Percentiles rank a stretch among this genome's conserved stretches.
Conservation (phyloP, 2,797 vertebrate species). For the Pipistrellus kuhlii region DNA sequence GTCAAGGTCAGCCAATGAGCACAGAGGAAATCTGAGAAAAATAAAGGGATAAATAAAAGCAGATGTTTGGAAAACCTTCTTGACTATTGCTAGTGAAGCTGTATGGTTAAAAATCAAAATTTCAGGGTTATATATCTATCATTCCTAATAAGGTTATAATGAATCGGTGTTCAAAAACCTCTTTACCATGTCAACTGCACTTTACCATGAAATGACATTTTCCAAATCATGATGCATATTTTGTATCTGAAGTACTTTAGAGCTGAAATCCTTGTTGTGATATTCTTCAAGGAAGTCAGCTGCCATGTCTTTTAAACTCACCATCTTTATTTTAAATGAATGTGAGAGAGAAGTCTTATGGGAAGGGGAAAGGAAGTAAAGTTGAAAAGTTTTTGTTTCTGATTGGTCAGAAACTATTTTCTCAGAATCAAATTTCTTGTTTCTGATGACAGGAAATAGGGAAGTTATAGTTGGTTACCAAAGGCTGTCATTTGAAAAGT, state of each 20-base stretch:
- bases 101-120: slow-evolving; percentile 52
- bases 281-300: neutral
- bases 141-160: slow-evolving; percentile 42
- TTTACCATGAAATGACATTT: slow-evolving; percentile 1
- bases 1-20: slow-evolving; percentile 76
- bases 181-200: neutral
- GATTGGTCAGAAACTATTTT: neutral
- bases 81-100: slow-evolving; percentile 57
- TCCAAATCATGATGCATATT: neutral
- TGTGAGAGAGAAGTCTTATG: slow-evolving; percentile 11
- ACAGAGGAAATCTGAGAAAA: slow-evolving; percentile 72
- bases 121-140: slow-evolving; percentile 3
- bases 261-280: neutral
- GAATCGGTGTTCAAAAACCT: neutral
- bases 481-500: slow-evolving; percentile 4
- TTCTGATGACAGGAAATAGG: slow-evolving; percentile 18
- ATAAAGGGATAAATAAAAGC: slow-evolving; percentile 79
- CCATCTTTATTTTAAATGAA: slow-evolving; percentile 41
- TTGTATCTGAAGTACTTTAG: neutral
- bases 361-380: neutral
- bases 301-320: neutral
- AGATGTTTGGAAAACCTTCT: slow-evolving; percentile 75
- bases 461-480: slow-evolving; percentile 1
- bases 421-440: slow-evolving; percentile 43
- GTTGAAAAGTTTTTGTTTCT: slow-evolving; percentile 27